These are phyloP conservation scores for Mesoligia furuncula DNA, from an alignment of 2,888 invertebrate genomes.

Conservation along the genomic window DNA sequence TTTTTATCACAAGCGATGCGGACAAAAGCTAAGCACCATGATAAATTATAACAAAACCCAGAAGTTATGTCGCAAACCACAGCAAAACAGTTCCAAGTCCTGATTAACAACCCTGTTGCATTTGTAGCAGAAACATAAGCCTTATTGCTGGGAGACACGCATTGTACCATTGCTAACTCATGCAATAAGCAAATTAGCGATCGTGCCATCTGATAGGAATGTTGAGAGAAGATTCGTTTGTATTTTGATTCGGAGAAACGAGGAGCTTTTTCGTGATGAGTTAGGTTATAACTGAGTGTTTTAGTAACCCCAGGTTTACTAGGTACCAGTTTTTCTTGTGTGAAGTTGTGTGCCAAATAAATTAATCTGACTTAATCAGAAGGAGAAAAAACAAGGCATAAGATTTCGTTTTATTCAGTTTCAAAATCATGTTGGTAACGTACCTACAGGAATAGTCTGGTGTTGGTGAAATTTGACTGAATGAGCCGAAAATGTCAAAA, in stretches of 20 bases:
- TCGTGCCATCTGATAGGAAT: conserved; percentile 5
- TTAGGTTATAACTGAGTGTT: neutral
- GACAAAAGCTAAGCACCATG: conserved; percentile 30
- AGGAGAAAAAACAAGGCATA: neutral
- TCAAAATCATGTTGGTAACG: neutral
- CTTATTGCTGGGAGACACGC: conserved; percentile 62
- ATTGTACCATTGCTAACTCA: conserved; percentile 44
- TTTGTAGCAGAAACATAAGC: conserved; percentile 42
- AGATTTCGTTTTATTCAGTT: neutral
- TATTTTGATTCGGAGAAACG: neutral
- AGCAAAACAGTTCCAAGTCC: conserved; percentile 44
- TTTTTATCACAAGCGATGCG: conserved; percentile 17
- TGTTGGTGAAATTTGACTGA: no score
- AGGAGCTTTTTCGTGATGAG: neutral
- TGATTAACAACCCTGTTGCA: conserved; percentile 67
- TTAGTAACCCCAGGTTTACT: neutral
- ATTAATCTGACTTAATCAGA: no score
- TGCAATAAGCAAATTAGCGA: conserved; percentile 70
- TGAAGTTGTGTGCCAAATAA: neutral
- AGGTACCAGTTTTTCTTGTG: neutral
- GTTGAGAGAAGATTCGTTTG: conserved; percentile 1
- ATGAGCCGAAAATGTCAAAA: neutral
- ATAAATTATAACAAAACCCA: conserved; percentile 48
- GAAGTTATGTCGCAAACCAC: conserved; percentile 46
- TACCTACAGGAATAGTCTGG: neutral